phyloP scores from a whole-genome alignment of 2,797 vertebrate genomes.

The Phoxinus dragarum region DNA sequence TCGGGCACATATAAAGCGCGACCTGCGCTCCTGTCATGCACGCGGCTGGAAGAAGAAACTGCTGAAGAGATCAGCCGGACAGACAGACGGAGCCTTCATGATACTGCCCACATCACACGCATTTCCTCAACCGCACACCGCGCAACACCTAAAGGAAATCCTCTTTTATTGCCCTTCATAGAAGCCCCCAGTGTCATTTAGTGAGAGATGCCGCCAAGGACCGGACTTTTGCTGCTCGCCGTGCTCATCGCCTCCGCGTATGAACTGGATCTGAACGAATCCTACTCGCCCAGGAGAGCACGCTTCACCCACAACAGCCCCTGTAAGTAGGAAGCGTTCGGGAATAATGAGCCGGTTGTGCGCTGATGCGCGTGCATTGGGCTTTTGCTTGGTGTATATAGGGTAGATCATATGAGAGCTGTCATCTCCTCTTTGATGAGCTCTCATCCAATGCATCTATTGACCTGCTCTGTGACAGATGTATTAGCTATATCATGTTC shows the following conservation, averaged over 20 bases:
- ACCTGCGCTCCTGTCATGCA: conserved; percentile 82
- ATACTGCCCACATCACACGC: conserved; percentile 52
- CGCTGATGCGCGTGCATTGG: conserved; percentile 22
- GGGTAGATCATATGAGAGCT: conserved; percentile 18
- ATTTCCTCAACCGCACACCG: conserved; percentile 43
- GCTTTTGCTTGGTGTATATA: conserved; percentile 5
- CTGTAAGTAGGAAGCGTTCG: conserved; percentile 84
- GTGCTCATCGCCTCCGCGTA: conserved; percentile 87
- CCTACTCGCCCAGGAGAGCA: conserved; percentile 89
- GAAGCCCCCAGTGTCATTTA: conserved; percentile 77
- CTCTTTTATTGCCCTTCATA: conserved; percentile 16
- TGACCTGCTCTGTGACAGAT: conserved; percentile 36
- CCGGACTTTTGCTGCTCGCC: conserved; percentile 90
- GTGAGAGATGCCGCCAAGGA: conserved; percentile 84
- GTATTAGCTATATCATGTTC: conserved; percentile 2
- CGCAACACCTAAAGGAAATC: conserved; percentile 41
- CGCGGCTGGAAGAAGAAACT: conserved; percentile 76
- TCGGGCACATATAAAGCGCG: conserved; percentile 91
- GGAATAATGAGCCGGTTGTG: conserved; percentile 32
- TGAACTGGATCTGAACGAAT: conserved; percentile 95
- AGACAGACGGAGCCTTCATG: conserved; percentile 44
- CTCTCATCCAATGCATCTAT: conserved; percentile 34
- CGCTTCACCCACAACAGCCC: conserved; percentile 92
- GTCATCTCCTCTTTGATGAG: conserved; percentile 34
- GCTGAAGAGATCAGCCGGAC: conserved; percentile 62